Percentiles rank a stretch among this genome's conserved stretches.
Conservation (phyloP, 2,888 invertebrate species). For the Drosophila subquinaria region DNA sequence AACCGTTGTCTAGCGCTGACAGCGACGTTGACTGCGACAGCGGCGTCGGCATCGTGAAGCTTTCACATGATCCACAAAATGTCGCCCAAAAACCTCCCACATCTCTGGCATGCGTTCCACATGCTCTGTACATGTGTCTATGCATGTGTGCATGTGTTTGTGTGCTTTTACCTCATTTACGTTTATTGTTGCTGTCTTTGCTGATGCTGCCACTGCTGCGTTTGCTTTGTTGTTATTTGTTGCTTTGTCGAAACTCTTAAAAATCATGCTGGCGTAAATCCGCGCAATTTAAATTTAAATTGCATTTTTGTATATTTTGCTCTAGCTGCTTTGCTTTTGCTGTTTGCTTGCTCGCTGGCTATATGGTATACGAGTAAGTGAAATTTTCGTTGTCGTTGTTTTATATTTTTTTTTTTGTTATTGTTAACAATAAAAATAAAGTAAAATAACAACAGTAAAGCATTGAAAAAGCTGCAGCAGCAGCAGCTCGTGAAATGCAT, state of each 20-base stretch:
- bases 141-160: slow-evolving; percentile 9
- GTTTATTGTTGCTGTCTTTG: slow-evolving; percentile 30
- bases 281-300: slow-evolving; percentile 80
- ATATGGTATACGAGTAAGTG: slow-evolving; percentile 34
- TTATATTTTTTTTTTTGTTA: neutral
- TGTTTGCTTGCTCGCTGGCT: slow-evolving; percentile 2
- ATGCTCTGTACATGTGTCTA: slow-evolving; percentile 20
- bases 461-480: slow-evolving; percentile 26
- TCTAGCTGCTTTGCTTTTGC: slow-evolving; percentile 3
- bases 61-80: slow-evolving; percentile 54
- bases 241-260: slow-evolving; percentile 64
- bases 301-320: slow-evolving; percentile 58
- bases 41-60: slow-evolving; percentile 39
- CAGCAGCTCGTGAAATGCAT: slow-evolving; percentile 35
- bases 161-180: slow-evolving; percentile 66
- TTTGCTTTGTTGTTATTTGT: slow-evolving; percentile 17
- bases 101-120: slow-evolving; percentile 64
- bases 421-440: slow-evolving; percentile 26
- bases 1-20: slow-evolving; percentile 13
- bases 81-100: slow-evolving; percentile 62
- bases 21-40: slow-evolving; percentile 10
- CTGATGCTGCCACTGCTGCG: neutral
- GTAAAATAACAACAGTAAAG: slow-evolving; percentile 9
- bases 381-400: slow-evolving; percentile 48
- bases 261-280: slow-evolving; percentile 83